phyloP scores from a whole-genome alignment of 2,797 vertebrate genomes.

The Halcyon badia region DNA sequence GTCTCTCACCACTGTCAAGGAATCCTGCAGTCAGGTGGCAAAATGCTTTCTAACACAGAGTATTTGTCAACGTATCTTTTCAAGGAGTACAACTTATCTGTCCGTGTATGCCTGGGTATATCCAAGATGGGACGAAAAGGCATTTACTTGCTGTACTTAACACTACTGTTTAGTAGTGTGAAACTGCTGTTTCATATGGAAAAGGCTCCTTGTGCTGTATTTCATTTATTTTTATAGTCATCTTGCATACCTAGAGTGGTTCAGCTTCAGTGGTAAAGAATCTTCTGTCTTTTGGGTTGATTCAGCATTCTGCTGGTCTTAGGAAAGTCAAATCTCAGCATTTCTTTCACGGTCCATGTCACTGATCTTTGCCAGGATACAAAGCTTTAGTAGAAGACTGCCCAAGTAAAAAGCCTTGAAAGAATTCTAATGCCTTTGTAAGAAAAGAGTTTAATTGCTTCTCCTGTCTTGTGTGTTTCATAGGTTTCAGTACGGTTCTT shows the following conservation, averaged over 20 bases:
- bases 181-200: not conserved
- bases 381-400: not conserved
- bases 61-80: not conserved
- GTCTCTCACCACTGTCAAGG: not conserved
- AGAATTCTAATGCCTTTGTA: not conserved
- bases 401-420: not conserved
- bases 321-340: not conserved
- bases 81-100: not conserved
- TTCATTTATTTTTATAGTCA: not conserved
- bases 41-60: not conserved
- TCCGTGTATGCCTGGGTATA: not conserved
- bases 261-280: not conserved
- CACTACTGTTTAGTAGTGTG: accelerated
- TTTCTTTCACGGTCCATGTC: accelerated
- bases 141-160: not conserved
- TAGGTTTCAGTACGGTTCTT: not conserved
- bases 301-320: not conserved
- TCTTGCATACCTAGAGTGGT: not conserved
- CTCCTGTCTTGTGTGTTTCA: not conserved
- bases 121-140: not conserved
- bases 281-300: not conserved
- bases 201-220: not conserved
- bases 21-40: not conserved
- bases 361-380: not conserved
- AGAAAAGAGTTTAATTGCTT: not conserved